These are phyloP conservation scores for Pseudotriccus pelzelni DNA, from an alignment of 2,797 vertebrate species.

Conservation along the genomic window DNA sequence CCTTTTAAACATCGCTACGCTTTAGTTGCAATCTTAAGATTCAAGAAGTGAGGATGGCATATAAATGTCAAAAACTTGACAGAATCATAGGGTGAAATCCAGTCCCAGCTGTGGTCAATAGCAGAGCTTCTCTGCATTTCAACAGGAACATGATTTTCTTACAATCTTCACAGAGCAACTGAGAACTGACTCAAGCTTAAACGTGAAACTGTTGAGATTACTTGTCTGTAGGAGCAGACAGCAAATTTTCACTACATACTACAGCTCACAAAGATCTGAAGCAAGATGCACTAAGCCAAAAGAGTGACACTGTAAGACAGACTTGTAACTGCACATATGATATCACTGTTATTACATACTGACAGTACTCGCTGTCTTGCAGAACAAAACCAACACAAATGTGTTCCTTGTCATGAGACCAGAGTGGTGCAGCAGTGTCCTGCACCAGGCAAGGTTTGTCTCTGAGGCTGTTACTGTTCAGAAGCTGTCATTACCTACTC, in stretches of 20 bases:
- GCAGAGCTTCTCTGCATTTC: not conserved
- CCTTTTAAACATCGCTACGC: not conserved
- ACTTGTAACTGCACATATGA: not conserved
- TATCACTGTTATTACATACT: not conserved
- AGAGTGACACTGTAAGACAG: not conserved
- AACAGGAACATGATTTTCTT: not conserved
- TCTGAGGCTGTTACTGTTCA: not conserved
- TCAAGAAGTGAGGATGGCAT: not conserved
- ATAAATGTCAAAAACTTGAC: slow-evolving; percentile 21
- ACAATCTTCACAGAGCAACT: not conserved
- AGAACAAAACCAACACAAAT: not conserved
- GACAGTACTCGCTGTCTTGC: fast-evolving
- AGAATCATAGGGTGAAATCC: not conserved
- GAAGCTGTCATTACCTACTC: not conserved
- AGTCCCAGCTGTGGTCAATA: slow-evolving; percentile 30
- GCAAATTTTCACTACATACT: not conserved
- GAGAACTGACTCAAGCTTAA: not conserved
- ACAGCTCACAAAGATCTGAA: not conserved
- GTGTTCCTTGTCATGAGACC: not conserved
- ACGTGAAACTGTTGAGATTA: not conserved
- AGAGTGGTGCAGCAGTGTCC: not conserved
- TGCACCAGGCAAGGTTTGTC: not conserved
- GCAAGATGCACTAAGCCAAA: not conserved
- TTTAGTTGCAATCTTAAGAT: not conserved
- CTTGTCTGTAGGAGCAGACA: not conserved